Conservation (phyloP, 1,140 invertebrate genomes). For the Leptinotarsa texana region DNA sequence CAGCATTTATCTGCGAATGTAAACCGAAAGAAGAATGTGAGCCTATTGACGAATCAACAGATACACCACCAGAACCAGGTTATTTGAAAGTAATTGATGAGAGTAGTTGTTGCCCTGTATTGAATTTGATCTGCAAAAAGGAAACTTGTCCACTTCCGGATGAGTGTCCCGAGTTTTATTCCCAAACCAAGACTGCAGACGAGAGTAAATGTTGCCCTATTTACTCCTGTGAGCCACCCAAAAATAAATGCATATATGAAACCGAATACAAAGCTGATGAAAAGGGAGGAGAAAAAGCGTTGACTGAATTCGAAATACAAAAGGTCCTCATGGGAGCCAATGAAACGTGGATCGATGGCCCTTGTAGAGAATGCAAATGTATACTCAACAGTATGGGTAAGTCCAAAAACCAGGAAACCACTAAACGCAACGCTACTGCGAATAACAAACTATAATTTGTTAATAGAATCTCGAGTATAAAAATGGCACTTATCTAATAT, state of each 20-base stretch:
- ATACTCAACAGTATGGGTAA: constrained; percentile 39
- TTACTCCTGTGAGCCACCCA: constrained; percentile 69
- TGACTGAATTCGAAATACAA: constrained; percentile 50
- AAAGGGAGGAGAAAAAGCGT: constrained; percentile 59
- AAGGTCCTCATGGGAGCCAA: constrained; percentile 60
- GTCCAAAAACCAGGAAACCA: background rate
- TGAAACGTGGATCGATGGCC: constrained; percentile 69
- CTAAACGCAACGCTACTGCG: too few species aligned
- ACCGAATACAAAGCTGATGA: constrained; percentile 60
- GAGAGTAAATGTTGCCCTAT: constrained; percentile 66
- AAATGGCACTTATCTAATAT: too few species aligned
- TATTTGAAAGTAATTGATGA: constrained; percentile 20
- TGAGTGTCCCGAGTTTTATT: constrained; percentile 65
- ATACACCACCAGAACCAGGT: constrained; percentile 63
- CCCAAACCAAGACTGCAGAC: constrained; percentile 54
- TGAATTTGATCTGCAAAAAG: constrained; percentile 63
- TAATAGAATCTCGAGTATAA: too few species aligned
- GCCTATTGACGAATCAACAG: constrained; percentile 52
- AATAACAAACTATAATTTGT: too few species aligned
- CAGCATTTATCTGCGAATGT: constrained; percentile 74
- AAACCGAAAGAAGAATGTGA: constrained; percentile 71
- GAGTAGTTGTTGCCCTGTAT: constrained; percentile 66
- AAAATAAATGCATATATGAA: constrained; percentile 70
- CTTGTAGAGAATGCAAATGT: constrained; percentile 68
- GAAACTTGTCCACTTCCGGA: constrained; percentile 64